Base-by-base conservation (phyloP, 2,888 invertebrate genomes). In the Xylophagus ater region DNA sequence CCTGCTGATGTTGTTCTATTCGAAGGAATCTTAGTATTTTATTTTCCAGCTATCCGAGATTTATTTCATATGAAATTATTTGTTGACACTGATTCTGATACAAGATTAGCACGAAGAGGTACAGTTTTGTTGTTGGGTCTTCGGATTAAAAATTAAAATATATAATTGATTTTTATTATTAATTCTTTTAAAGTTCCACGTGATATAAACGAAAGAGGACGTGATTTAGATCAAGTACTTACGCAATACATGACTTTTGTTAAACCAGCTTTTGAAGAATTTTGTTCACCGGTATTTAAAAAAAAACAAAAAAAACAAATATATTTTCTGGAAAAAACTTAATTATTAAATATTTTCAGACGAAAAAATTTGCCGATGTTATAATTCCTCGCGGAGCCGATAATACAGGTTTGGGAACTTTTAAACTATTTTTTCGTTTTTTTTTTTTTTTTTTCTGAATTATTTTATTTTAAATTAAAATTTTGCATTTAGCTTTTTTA, bases 211-310 rank as follows among this genome's bases (percentile, higher is more conserved):
- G 94, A 97, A 65, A 76, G 93, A 47, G 92, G 93, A 1, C 71
- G 98, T 26, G 89, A 93, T 60, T 68, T 98, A 58, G 93, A 96
- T 55, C 85, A 89, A 53, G 92, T 97, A 8, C 73, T 98, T 20
- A 84, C 85, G 56, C 96, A 97, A 60, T 98, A 98, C 65, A 94
- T 92, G 80, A 88, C 85, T 55, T 92, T 85, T 61, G 97, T 98
- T 3, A 99, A 99, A 65, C 97, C 97, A n/a, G 97, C 97, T 3
- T 99, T 98, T 65, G 98, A 99, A 62, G 96, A 96, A 66, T 97
- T 97, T 68, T 97, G 96, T 61, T 74, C 92, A 51, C 97, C 97
- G 46, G 90, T 90, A 68, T 76, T 78, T 72, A 14, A 14, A 34
- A 29, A 6, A 37, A 18, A 39, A 19, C 13, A 31, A 19, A 14